phyloP scores from a whole-genome alignment of 2,113 vertebrate species.

The Stictonetta naevosa region DNA sequence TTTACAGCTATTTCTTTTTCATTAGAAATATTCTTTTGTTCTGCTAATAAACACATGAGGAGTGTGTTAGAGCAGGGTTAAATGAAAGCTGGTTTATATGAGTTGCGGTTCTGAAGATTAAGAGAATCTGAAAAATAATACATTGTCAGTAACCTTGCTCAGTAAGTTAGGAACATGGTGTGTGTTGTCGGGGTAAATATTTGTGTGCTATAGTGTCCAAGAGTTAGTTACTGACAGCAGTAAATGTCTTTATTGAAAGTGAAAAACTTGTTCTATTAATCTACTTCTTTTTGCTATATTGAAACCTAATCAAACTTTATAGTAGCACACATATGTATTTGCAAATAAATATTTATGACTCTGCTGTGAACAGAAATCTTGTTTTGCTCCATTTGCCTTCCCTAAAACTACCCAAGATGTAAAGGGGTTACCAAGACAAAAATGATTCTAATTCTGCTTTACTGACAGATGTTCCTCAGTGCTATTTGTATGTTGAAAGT shows the following conservation, averaged over 20 bases:
- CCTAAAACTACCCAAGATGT: background rate
- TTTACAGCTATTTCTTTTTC: background rate
- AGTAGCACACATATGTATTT: background rate
- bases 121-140: background rate
- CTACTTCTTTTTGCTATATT: background rate
- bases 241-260: background rate
- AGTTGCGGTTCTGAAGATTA: background rate
- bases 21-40: background rate
- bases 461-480: background rate
- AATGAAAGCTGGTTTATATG: background rate
- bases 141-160: background rate
- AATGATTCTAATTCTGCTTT: background rate
- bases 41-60: background rate
- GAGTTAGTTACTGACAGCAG: background rate
- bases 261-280: background rate
- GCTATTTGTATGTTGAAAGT: background rate
- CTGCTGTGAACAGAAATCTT: background rate
- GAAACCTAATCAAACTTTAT: background rate
- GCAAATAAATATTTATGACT: background rate
- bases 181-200: background rate
- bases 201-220: background rate
- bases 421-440: background rate
- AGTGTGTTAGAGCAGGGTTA: background rate
- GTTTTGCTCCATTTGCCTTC: background rate
- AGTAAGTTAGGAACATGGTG: background rate